Evolutionary conservation across 2,113 vertebrate species (phyloP), one percentile per base, ranked within the genome.

Genomic region (Nannobrachium achirus): DNA sequence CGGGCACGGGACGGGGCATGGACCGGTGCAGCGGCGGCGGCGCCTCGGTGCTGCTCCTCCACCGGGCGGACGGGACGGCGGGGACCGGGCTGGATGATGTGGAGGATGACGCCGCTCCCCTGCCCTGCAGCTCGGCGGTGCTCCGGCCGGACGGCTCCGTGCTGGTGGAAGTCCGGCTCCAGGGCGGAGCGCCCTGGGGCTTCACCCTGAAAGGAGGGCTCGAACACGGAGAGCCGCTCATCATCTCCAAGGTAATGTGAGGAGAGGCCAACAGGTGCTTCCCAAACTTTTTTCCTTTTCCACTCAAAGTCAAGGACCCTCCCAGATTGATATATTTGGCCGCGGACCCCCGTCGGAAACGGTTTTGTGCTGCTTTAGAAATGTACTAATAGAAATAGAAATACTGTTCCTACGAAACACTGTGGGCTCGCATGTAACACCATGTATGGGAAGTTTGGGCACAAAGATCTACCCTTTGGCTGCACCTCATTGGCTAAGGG

Each of bases 111-210:
- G 18, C 41, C 14, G 63, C n/a, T n/a, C n/a, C n/a, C n/a, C n/a
- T n/a, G 55, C 66, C 65, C 10, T 56, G 56, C 41, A 80, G 84
- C 76, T 33, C 25, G 25, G 66, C 83, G 69, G 71, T 58, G 53
- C 84, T 84, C 75, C 84, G 63, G 60, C 56, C 75, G 75, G 93
- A 88, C 73, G 88, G 92, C 77, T 93, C 91, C 55, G 70, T 93
- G 78, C 93, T 95, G 79, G 85, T 98, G 86, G 93, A 97, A 89
- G 94, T 89, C 6, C 90, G 90, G 80, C 92, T 98, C n/a, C 93
- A 93, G 56, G 97, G 97, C 74, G 97, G 96, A 1, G 94, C 96
- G 8, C 96, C 96, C 40, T 98, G 97, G 97, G 97, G 96, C 66
- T 99, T 99, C 90, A 96, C 95, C 13, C 76, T 99, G 84, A 95